A percentile compares a stretch with the other conserved stretches of the same genome.
Evolutionary conservation across 2,113 vertebrate species (phyloP).

Genomic region (Syngnathus typhle): DNA sequence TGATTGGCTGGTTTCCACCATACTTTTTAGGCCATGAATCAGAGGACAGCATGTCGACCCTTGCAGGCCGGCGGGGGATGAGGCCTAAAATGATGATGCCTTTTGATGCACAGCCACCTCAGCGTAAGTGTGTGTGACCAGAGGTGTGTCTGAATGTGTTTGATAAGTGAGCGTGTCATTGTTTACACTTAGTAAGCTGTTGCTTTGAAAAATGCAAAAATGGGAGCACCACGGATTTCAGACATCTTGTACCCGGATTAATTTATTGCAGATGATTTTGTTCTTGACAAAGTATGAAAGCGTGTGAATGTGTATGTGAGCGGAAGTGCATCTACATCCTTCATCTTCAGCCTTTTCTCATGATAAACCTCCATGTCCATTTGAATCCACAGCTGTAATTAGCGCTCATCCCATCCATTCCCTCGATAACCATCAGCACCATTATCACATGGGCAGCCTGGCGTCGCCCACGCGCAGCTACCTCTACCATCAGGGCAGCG

Average conservation of each 20-base stretch:
- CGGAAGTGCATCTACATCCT: background rate
- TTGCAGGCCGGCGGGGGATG: conserved; percentile 92
- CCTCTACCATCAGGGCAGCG: conserved; percentile 82
- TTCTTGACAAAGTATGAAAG: conserved; percentile 1
- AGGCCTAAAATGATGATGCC: conserved; percentile 99
- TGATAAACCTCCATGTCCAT: conserved; percentile 64
- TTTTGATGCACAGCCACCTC: conserved; percentile 96
- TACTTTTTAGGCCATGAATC: conserved; percentile 88
- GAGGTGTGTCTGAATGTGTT: conserved; percentile 30
- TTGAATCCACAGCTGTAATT: conserved; percentile 96
- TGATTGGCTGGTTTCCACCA: conserved; percentile 68
- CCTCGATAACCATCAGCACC: conserved; percentile 98
- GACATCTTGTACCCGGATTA: background rate
- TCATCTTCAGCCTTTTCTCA: conserved; percentile 22
- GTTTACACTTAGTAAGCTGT: background rate
- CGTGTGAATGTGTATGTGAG: conserved; percentile 61
- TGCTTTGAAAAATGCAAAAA: background rate
- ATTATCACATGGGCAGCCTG: conserved; percentile 96
- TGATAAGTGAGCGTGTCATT: conserved; percentile 12
- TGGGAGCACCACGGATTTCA: background rate
- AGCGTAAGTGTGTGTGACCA: conserved; percentile 84
- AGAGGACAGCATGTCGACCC: conserved; percentile 95
- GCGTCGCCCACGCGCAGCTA: conserved; percentile 89
- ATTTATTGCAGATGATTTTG: background rate
- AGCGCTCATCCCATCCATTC: conserved; percentile 99